Evolutionary conservation across 2,888 invertebrate species (phyloP).

Genomic region (Schizotus pectinicornis): DNA sequence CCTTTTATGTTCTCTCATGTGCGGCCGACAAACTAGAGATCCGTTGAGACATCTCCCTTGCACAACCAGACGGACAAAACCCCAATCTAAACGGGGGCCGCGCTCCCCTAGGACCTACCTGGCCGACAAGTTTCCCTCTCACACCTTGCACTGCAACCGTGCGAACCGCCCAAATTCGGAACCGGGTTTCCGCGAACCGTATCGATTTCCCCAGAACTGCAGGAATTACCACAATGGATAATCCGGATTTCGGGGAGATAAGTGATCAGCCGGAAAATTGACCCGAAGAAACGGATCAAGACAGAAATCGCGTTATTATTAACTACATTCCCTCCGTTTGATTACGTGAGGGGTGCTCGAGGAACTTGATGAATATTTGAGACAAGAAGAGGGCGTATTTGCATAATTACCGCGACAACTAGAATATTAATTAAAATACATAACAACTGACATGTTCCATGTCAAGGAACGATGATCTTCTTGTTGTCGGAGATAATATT

Average conservation of each 20-base stretch:
- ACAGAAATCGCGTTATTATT: no score
- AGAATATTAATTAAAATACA: no score
- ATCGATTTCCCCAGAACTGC: not conserved
- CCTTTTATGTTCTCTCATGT: slow-evolving; percentile 23
- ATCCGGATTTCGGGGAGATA: not conserved
- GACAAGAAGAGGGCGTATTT: no score
- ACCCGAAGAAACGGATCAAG: no score
- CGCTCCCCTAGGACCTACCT: slow-evolving; percentile 9
- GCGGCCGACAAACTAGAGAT: slow-evolving; percentile 15
- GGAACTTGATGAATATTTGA: no score
- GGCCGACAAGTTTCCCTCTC: slow-evolving; percentile 17
- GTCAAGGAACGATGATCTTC: slow-evolving; percentile 8
- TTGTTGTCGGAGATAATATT: slow-evolving; percentile 4
- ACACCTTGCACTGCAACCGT: slow-evolving; percentile 23
- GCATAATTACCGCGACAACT: no score
- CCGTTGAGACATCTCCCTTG: slow-evolving; percentile 30
- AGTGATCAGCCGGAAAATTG: not conserved
- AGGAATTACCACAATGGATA: not conserved
- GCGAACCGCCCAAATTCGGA: slow-evolving; percentile 18
- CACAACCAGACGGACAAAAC: not conserved
- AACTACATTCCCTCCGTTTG: no score
- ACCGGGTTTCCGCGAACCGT: no score
- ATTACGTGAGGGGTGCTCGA: no score
- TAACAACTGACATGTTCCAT: not conserved
- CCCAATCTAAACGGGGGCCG: slow-evolving; percentile 27